phyloP scores from a whole-genome alignment of 1,140 invertebrate species.

The Tenebrio molitor region DNA sequence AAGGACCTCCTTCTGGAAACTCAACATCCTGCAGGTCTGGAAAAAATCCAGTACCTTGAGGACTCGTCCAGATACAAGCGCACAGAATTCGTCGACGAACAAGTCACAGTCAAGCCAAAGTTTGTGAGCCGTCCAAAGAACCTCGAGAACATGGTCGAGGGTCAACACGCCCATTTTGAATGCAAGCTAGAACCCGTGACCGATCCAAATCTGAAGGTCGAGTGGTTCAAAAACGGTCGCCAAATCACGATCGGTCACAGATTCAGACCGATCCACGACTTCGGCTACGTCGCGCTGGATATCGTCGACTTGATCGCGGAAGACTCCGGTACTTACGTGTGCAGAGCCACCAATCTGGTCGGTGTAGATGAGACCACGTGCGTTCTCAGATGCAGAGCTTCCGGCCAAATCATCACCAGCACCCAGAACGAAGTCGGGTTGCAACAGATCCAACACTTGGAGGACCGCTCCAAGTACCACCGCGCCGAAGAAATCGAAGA shows the following conservation, averaged over 20 bases:
- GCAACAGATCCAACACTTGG: slow-evolving; percentile 89
- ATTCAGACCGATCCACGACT: slow-evolving; percentile 95
- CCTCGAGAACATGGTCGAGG: slow-evolving; percentile 87
- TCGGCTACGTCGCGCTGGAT: slow-evolving; percentile 94
- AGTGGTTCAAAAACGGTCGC: slow-evolving; percentile 94
- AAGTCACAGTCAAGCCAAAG: slow-evolving; percentile 83
- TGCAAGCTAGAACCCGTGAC: slow-evolving; percentile 97
- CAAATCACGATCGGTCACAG: slow-evolving; percentile 90
- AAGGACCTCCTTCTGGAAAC: slow-evolving; percentile 88
- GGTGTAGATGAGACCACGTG: slow-evolving; percentile 89
- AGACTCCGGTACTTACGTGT: slow-evolving; percentile 95
- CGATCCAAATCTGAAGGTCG: slow-evolving; percentile 92
- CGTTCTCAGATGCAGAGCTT: slow-evolving; percentile 78
- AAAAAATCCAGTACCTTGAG: slow-evolving; percentile 93
- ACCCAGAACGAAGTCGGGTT: slow-evolving; percentile 88
- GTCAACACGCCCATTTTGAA: slow-evolving; percentile 96
- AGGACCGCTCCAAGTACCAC: slow-evolving; percentile 84
- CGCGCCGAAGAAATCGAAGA: slow-evolving; percentile 83
- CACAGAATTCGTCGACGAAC: slow-evolving; percentile 85
- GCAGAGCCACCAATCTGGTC: slow-evolving; percentile 89
- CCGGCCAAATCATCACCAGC: slow-evolving; percentile 83
- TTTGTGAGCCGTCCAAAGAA: slow-evolving; percentile 91
- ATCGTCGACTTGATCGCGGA: slow-evolving; percentile 93
- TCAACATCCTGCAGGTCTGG: slow-evolving; percentile 88
- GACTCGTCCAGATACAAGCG: slow-evolving; percentile 88